Evolutionary conservation across 2,888 invertebrate species (phyloP).

Genomic region (Artemia sp.): DNA sequence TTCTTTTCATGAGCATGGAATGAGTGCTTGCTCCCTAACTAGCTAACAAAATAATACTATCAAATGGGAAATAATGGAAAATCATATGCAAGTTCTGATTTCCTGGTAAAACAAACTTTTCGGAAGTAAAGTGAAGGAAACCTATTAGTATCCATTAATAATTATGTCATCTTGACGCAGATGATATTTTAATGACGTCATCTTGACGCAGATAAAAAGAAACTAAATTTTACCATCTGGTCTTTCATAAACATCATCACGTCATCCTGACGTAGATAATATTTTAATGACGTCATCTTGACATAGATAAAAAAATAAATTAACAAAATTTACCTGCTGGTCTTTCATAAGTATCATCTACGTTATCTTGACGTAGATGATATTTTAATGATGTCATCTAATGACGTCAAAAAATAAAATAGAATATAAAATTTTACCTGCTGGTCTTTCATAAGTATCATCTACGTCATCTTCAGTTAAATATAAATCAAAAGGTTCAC

Average conservation of each 20-base stretch:
- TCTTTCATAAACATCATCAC: conserved; percentile 57
- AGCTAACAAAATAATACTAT: too few relatives aligned
- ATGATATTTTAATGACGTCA: too few relatives aligned
- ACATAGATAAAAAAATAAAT: neutral
- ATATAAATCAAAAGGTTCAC: conserved; percentile 60
- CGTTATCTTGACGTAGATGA: conserved; percentile 37
- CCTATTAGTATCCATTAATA: too few relatives aligned
- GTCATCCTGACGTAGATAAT: conserved; percentile 35
- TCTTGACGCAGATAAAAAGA: neutral
- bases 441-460: conserved; percentile 56
- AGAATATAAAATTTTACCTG: conserved; percentile 41
- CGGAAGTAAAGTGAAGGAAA: too few relatives aligned
- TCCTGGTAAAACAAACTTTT: too few relatives aligned
- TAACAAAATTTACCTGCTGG: conserved; percentile 47
- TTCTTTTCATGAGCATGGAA: too few relatives aligned
- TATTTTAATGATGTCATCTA: too few relatives aligned
- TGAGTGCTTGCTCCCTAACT: too few relatives aligned
- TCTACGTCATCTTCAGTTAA: conserved; percentile 51
- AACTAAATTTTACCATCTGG: conserved; percentile 46
- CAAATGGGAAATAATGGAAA: too few relatives aligned
- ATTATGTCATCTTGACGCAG: conserved; percentile 35
- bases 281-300: neutral
- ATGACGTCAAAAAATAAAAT: neutral
- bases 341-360: conserved; percentile 55
- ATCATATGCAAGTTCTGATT: too few relatives aligned